Evolutionary conservation across 2,888 invertebrate genomes (phyloP).

Genomic region (Apamea crenata): DNA sequence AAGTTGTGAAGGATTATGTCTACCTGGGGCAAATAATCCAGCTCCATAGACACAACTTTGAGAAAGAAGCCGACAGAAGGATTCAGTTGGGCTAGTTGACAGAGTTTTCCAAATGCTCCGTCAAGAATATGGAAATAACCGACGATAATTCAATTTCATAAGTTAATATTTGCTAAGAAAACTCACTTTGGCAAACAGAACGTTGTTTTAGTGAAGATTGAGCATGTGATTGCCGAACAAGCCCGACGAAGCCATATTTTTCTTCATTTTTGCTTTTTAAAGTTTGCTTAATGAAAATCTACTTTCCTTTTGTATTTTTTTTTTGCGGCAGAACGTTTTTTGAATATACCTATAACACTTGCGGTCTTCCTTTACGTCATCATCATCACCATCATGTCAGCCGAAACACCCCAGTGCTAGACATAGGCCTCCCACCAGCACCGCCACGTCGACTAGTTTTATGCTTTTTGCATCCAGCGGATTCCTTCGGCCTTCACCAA

Average conservation of each 20-base stretch:
- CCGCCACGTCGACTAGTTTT: not conserved
- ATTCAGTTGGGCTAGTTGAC: no score
- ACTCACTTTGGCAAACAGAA: slow-evolving; percentile 6
- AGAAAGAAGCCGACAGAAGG: no score
- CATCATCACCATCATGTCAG: not conserved
- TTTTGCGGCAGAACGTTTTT: not conserved
- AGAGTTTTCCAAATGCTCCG: no score
- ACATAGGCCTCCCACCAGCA: not conserved
- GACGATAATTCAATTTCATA: slow-evolving; percentile 16
- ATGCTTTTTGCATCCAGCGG: not conserved
- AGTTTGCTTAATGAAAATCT: slow-evolving; percentile 6
- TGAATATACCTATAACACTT: not conserved
- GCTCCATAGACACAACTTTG: no score
- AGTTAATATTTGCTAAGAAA: slow-evolving; percentile 28
- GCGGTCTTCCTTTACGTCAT: not conserved
- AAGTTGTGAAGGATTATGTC: no score
- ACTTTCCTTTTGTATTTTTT: not conserved
- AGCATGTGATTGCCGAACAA: slow-evolving; percentile 20
- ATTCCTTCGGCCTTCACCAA: not conserved
- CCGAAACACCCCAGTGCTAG: not conserved
- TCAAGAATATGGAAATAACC: slow-evolving; percentile 4
- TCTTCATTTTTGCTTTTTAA: slow-evolving; percentile 12
- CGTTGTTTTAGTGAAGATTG: slow-evolving; percentile 32
- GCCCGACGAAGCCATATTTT: not conserved
- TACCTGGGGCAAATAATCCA: no score